phyloP scores from a whole-genome alignment of 1,140 invertebrate genomes.

The Drosophila paulistorum region DNA sequence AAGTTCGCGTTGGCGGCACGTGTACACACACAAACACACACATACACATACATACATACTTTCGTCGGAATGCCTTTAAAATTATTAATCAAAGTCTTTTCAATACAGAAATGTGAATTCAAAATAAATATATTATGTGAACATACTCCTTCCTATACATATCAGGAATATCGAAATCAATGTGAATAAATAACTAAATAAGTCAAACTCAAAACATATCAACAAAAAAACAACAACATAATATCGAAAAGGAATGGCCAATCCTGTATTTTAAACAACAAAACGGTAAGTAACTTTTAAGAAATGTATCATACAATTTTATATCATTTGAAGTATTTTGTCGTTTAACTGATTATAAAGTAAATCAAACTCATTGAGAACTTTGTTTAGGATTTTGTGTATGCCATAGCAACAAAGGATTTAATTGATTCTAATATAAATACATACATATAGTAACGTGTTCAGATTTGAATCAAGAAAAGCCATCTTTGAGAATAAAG shows the following conservation, averaged over 20 bases:
- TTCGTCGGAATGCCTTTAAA: not conserved
- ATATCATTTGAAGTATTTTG: not conserved
- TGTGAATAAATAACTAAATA: slow-evolving; percentile 18
- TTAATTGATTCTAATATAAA: too few relatives aligned
- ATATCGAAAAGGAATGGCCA: not conserved
- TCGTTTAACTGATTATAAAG: too few relatives aligned
- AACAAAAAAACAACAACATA: not conserved
- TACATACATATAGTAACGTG: too few relatives aligned
- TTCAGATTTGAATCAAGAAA: too few relatives aligned
- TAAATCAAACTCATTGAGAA: not conserved
- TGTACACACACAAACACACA: not conserved
- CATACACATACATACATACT: not conserved
- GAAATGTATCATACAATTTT: not conserved
- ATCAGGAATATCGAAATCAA: slow-evolving; percentile 38
- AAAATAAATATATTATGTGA: slow-evolving; percentile 18
- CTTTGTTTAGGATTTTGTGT: not conserved
- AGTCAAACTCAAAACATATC: not conserved
- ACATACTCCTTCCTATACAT: slow-evolving; percentile 29
- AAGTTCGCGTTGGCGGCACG: slow-evolving; percentile 1
- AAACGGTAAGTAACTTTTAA: not conserved
- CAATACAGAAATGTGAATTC: slow-evolving; percentile 42
- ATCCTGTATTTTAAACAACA: not conserved
- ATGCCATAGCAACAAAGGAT: not conserved
- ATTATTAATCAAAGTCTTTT: slow-evolving; percentile 11
- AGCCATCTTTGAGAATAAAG: too few relatives aligned